A percentile compares a stretch with the other conserved stretches of the same genome.
Evolutionary conservation across 2,113 vertebrate species (phyloP).

Genomic region (Chloropsis cyanopogon): DNA sequence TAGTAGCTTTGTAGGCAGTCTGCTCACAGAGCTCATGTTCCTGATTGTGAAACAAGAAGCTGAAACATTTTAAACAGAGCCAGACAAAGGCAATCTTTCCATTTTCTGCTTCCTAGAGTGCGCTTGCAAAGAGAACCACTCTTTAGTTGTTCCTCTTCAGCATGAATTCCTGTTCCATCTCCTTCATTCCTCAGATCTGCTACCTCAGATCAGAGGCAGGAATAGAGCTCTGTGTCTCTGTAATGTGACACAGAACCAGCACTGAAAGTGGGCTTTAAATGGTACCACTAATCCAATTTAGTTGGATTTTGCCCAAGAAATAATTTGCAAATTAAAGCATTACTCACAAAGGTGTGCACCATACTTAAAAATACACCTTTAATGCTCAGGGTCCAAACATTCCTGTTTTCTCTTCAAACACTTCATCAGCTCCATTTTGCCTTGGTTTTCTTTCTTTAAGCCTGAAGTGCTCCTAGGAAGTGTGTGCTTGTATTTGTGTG

Average conservation of each 20-base stretch:
- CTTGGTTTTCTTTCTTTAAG: not conserved
- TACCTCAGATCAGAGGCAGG: not conserved
- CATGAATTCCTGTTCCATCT: not conserved
- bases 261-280: conserved; percentile 36
- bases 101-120: not conserved
- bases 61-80: not conserved
- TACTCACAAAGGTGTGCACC: not conserved
- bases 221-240: not conserved
- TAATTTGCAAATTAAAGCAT: conserved; percentile 41
- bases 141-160: not conserved
- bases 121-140: not conserved
- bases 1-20: not conserved
- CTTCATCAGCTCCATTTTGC: not conserved
- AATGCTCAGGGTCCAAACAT: not conserved
- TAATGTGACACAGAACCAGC: not conserved
- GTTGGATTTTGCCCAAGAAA: conserved; percentile 51
- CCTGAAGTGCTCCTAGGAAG: not conserved
- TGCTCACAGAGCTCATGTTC: not conserved
- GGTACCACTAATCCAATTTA: conserved; percentile 38
- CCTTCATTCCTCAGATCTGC: not conserved
- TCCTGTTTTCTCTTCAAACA: not conserved
- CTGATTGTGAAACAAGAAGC: not conserved
- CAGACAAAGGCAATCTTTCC: not conserved
- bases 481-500: not conserved
- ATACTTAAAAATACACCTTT: not conserved